A percentile compares a stretch with the other conserved stretches of the same genome.
Evolutionary conservation across 2,797 vertebrate species (phyloP).

Genomic region (Dallia pectoralis): DNA sequence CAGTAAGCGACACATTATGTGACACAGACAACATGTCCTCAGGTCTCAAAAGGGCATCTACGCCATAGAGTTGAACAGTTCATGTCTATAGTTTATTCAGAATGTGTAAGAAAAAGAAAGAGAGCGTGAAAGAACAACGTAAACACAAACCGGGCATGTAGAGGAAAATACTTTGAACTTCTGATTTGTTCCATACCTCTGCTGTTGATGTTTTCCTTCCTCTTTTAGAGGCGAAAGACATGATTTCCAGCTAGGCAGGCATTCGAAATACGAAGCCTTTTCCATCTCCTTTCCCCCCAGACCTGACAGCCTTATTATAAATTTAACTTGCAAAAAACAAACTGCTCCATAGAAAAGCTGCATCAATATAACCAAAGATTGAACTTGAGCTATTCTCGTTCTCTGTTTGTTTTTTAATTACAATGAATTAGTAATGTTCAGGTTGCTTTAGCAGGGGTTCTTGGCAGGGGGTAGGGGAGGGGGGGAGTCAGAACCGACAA

Average conservation of each 20-base stretch:
- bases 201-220: too few species aligned
- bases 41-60: neutral
- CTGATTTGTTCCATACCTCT: neutral
- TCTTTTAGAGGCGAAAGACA: neutral
- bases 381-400: constrained; percentile 47
- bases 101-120: neutral
- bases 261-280: neutral
- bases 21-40: too few species aligned
- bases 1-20: too few species aligned
- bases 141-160: neutral
- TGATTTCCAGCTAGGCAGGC: neutral
- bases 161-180: neutral
- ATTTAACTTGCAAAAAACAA: constrained; percentile 64
- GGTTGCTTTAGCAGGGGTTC: constrained; percentile 40
- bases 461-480: constrained; percentile 16
- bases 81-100: neutral
- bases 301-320: constrained; percentile 43
- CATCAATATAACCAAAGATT: constrained; percentile 54
- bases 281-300: constrained; percentile 4
- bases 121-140: neutral
- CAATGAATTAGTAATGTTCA: constrained; percentile 48
- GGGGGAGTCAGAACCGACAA: constrained; percentile 5
- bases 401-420: constrained; percentile 63
- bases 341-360: constrained; percentile 56
- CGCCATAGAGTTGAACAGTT: constrained; percentile 5